phyloP scores from a whole-genome alignment of 2,797 vertebrate species.

The Microctenopoma steveboyesi region DNA sequence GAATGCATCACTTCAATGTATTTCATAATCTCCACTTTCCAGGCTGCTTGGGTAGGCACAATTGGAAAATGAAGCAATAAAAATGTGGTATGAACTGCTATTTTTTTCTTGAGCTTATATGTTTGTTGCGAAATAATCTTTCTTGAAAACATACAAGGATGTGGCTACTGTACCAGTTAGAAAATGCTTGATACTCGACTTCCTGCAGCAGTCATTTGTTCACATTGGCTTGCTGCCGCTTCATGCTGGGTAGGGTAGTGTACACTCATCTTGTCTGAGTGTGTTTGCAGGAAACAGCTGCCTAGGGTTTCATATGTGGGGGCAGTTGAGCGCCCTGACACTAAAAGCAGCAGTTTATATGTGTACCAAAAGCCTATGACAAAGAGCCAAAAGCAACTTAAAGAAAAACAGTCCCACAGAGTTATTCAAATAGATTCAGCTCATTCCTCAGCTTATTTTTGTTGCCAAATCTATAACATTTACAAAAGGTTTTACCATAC shows the following conservation, averaged over 20 bases:
- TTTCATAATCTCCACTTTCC: no score
- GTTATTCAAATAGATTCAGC: no score
- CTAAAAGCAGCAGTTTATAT: not conserved
- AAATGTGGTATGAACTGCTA: not conserved
- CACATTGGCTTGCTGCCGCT: conserved; percentile 21
- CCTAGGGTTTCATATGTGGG: conserved; percentile 16
- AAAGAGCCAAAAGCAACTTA: not conserved
- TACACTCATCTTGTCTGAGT: conserved; percentile 6
- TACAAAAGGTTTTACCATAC: not conserved
- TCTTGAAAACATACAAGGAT: conserved; percentile 23
- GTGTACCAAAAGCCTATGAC: not conserved
- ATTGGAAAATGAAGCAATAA: no score
- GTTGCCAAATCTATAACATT: not conserved
- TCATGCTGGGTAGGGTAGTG: conserved; percentile 21
- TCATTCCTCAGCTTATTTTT: not conserved
- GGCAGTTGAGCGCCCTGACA: conserved; percentile 20
- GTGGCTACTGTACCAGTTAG: conserved; percentile 34
- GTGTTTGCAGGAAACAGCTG: conserved; percentile 46
- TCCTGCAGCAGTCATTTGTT: conserved; percentile 41
- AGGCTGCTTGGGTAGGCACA: no score
- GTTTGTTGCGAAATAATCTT: not conserved
- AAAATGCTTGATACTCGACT: conserved; percentile 27
- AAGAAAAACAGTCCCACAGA: not conserved
- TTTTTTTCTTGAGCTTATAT: not conserved
- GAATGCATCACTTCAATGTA: no score